Evolutionary conservation across 2,113 vertebrate genomes (phyloP).

Genomic region (Centropristis striata): DNA sequence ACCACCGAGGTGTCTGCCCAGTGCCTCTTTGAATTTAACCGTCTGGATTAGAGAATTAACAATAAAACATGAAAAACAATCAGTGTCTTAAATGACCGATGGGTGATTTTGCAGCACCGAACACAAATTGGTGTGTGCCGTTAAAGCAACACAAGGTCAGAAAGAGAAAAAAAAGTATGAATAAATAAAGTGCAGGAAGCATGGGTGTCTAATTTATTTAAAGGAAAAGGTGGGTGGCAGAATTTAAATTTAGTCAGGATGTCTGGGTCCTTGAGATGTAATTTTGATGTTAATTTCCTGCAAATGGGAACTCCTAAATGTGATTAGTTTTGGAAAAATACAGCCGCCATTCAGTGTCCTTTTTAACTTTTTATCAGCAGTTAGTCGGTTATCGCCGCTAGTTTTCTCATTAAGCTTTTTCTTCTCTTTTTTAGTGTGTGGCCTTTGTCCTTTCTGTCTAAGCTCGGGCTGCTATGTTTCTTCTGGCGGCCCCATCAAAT

Average conservation of each 20-base stretch:
- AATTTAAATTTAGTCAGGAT: constrained; percentile 46
- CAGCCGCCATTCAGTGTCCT: background rate
- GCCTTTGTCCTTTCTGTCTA: constrained; percentile 6
- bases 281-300: constrained; percentile 60
- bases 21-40: constrained; percentile 29
- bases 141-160: constrained; percentile 49
- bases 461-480: constrained; percentile 3
- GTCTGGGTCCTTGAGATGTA: constrained; percentile 43
- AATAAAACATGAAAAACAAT: constrained; percentile 20
- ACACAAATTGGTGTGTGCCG: constrained; percentile 30
- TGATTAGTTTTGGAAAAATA: constrained; percentile 45
- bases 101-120: background rate
- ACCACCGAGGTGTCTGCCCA: background rate
- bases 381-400: constrained; percentile 9
- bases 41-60: background rate
- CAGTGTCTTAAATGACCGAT: background rate
- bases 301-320: constrained; percentile 12
- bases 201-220: constrained; percentile 63
- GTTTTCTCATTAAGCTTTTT: constrained; percentile 25
- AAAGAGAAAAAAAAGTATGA: constrained; percentile 32
- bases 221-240: constrained; percentile 50
- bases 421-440: background rate
- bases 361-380: constrained; percentile 43
- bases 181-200: constrained; percentile 57
- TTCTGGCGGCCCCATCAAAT: constrained; percentile 9